Base-by-base conservation (phyloP, 2,888 invertebrate genomes). In the Maniola hyperantus region DNA sequence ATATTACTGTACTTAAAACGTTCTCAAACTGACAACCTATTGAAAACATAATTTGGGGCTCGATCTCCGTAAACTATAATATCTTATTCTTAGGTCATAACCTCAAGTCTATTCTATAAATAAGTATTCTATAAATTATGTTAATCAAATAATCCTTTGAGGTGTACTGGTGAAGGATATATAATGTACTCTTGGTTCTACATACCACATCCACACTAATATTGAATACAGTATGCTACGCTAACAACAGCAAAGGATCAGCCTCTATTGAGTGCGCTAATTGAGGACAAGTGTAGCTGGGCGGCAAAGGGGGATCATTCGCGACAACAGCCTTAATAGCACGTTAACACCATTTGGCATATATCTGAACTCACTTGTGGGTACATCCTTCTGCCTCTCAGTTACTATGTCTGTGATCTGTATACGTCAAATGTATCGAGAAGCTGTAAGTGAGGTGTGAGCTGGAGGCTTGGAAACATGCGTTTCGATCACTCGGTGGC, bases 401-500 rank as follows among this genome's bases (percentile, higher is more conserved):
- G 89, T 89, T 88, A 89, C 89, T 82, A 85, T 87, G 85, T 87
- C 82, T 84, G 88, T 90, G 88, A 88, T 83, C 81, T 83, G 81
- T 83, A 79, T 80, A 86, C 82, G 81, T 84, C 83, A 82, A 84
- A 89, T 89, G 89, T 90, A 85, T 88, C 86, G 89, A 90, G 87
- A 91, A 92, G 91, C 91, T 91, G 90, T 88, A 82, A 84, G 91
- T 91, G 91, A 90, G 87, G 89, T 92, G 91, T 91, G 90, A 89
- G 89, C 90, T 89, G 87, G 90, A 90, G 90, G 89, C 89, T 89
- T 86, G 86, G 89, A 87, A 87, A 87, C 91, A 91, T 91, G 91
- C 91, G 91, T 83, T 86, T 91, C 90, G 84, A 89, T 92, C 91
- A 92, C 92, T 91, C 92, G 92, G 92, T 92, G 92, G 92, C 92